phyloP scores from a whole-genome alignment of 2,113 vertebrate genomes.

The Atlantisia rogersi region DNA sequence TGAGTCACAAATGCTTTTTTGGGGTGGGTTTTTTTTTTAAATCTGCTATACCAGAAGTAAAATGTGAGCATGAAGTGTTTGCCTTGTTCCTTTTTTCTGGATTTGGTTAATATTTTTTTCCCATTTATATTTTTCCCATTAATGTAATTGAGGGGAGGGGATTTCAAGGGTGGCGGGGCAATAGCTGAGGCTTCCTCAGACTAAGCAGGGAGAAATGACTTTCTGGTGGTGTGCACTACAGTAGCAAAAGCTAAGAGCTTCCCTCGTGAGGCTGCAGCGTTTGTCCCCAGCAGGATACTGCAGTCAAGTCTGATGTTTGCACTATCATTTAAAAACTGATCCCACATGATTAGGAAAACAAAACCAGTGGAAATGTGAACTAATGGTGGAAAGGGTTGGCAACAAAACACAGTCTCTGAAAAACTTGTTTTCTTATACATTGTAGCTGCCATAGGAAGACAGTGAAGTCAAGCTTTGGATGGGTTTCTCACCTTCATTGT shows the following conservation, averaged over 20 bases:
- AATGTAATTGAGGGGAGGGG: too few relatives aligned
- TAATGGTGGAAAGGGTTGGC: not conserved
- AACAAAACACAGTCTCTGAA: not conserved
- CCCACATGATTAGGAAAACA: not conserved
- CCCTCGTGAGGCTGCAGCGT: not conserved
- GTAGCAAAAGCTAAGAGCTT: not conserved
- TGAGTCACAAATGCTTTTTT: not conserved
- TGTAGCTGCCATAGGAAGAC: not conserved
- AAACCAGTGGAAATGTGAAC: not conserved
- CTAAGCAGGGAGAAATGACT: not conserved
- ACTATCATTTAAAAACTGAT: rapidly evolving
- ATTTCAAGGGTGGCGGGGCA: too few relatives aligned
- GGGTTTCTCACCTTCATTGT: not conserved
- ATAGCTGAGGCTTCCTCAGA: not conserved
- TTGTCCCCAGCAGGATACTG: not conserved
- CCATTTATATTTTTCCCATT: not conserved
- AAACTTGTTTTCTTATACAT: rapidly evolving
- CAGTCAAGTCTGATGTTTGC: not conserved
- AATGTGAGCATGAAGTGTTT: not conserved
- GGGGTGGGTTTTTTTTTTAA: not conserved
- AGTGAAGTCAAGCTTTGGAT: not conserved
- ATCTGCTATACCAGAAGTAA: not conserved
- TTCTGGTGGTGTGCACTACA: not conserved
- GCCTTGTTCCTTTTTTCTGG: not conserved
- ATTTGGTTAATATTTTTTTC: not conserved